Conservation (phyloP, 2,797 vertebrate species). For the Kryptopterus vitreolus region DNA sequence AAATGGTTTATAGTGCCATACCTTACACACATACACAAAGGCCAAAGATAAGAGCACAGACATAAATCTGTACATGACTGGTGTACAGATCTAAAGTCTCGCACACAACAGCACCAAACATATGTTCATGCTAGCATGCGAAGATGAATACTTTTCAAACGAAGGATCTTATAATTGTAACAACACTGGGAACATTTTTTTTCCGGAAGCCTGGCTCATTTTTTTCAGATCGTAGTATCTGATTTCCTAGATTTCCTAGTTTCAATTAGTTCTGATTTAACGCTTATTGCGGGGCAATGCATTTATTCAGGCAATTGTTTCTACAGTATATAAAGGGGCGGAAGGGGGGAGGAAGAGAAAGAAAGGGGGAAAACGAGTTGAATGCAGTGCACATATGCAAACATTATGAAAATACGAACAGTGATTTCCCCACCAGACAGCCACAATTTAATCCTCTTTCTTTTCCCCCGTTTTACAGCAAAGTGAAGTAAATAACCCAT, state of each 20-base stretch:
- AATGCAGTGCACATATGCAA: background rate
- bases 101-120: no score
- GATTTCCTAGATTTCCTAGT: slow-evolving; percentile 4
- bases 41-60: background rate
- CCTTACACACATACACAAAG: background rate
- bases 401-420: background rate
- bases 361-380: background rate
- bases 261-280: background rate
- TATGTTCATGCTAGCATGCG: background rate
- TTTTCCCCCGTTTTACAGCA: background rate
- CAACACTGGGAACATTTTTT: no score
- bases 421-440: background rate
- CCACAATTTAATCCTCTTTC: background rate
- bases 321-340: background rate
- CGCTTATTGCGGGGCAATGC: background rate
- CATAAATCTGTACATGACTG: background rate
- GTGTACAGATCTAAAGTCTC: background rate
- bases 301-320: background rate
- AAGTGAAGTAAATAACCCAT: background rate
- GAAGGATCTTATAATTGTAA: no score
- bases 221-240: background rate
- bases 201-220: background rate
- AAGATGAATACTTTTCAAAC: background rate
- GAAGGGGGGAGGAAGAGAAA: background rate
- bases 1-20: background rate